These are phyloP conservation scores for Calameuta filiformis DNA, from an alignment of 2,888 invertebrate genomes.

Conservation along the genomic window DNA sequence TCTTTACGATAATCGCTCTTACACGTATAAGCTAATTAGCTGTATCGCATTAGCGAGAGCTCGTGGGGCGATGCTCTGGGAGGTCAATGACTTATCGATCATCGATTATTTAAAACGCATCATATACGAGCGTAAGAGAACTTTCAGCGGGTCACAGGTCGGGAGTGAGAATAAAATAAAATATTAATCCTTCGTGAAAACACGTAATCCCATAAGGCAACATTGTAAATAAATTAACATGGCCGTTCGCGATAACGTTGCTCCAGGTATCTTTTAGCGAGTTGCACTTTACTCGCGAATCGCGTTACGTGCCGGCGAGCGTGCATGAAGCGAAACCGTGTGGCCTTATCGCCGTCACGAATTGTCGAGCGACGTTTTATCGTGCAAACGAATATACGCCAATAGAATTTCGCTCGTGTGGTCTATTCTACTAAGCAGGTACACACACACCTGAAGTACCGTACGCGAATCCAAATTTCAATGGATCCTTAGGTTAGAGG, in stretches of 20 bases:
- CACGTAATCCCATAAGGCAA: constrained; percentile 3
- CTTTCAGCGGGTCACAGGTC: background rate
- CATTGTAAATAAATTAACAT: constrained; percentile 12
- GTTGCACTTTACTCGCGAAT: constrained; percentile 13
- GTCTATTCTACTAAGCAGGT: no score
- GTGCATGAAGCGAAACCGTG: background rate
- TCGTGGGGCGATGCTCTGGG: constrained; percentile 33
- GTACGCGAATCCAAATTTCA: no score
- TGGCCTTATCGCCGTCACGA: no score
- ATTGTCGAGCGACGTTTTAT: no score
- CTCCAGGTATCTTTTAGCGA: constrained; percentile 8
- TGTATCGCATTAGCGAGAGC: constrained; percentile 47
- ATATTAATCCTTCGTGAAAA: background rate
- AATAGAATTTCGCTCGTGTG: no score
- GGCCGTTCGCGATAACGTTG: constrained; percentile 1
- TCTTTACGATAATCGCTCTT: constrained; percentile 28
- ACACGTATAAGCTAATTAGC: constrained; percentile 50
- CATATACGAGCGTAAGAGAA: no score
- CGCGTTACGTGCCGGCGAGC: constrained; percentile 1
- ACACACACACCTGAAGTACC: no score
- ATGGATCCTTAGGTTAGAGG: no score
- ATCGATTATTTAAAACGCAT: constrained; percentile 35
- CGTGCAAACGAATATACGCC: no score
- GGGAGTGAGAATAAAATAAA: constrained; percentile 1
- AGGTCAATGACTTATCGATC: constrained; percentile 48